Evolutionary conservation across 2,797 vertebrate genomes (phyloP), one percentile per base, ranked within the genome.

Genomic region (Trachurus trachurus): DNA sequence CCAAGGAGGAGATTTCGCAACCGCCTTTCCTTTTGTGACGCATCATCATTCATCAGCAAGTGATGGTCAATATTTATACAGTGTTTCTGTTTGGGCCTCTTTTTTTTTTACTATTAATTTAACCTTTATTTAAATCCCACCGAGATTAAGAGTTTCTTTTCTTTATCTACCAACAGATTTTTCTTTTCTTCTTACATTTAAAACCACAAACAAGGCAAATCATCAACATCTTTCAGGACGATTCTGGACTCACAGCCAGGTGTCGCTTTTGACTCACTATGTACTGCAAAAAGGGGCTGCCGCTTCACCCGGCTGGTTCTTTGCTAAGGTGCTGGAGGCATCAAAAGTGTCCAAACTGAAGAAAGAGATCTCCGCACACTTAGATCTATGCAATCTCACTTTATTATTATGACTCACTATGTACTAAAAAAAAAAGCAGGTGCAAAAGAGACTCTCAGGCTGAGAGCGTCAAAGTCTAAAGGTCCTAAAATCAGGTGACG

Each of bases 1-100:
- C 74, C 37, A 78, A 76, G 50, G 3, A 71, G 76, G 82, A 71
- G 47, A 70, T 58, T 67, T n/a, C 50, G 70, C 37, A 80, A 73
- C 80, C 71, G 59, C 56, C 61, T 45, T 53, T 65, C 57, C 57
- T 74, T 42, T 9, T 15, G 5, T 66, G 72, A 82, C 66, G 76
- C 66, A 12, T 54, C 21, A 65, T 66, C 34, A 19, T 66, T 69
- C 60, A 80, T 64, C 52, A 60, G 39, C 66, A 61, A 31, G 37
- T 40, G 44, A n/a, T 1, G 19, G 66, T 60, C 74, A 81, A 67
- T 79, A 78, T 86, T 78, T 59, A 78, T 21, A 52, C 26, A 66
- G 2, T 1, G 13, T 8, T 71, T 22, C 17, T 39, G 26, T n/a
- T 59, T 22, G 34, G 17, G 17, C 15, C 16, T 79, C 45, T 40